Evolutionary conservation across 2,888 invertebrate species (phyloP).

Genomic region (Cantharis lateralis): DNA sequence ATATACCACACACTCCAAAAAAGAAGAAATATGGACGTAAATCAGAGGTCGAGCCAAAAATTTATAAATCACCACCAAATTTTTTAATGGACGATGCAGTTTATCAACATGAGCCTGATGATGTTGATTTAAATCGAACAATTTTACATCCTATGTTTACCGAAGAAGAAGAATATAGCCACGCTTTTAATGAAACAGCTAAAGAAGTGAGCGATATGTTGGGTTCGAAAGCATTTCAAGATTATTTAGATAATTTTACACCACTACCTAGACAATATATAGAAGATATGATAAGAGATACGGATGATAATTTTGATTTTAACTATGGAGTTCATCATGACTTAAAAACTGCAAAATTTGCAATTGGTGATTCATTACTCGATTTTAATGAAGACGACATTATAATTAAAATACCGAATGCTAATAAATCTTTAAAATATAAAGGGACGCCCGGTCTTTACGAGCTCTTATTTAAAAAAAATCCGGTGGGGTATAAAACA

Average conservation of each 20-base stretch:
- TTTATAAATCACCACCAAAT: too few species aligned
- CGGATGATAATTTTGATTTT: not conserved
- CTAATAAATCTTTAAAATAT: not conserved
- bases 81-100: too few species aligned
- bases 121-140: too few species aligned
- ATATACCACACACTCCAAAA: not conserved
- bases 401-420: not conserved
- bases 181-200: not conserved
- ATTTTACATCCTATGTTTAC: too few species aligned
- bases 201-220: not conserved
- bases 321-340: not conserved
- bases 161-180: not conserved
- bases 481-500: too few species aligned
- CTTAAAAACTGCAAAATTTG: not conserved
- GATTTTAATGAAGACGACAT: too few species aligned
- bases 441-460: not conserved
- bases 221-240: not conserved
- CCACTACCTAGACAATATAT: not conserved
- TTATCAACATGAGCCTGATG: too few species aligned
- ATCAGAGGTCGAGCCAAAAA: not conserved
- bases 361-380: not conserved
- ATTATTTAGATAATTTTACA: not conserved
- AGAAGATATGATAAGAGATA: not conserved
- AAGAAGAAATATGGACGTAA: not conserved
- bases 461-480: too few species aligned